These are phyloP conservation scores for Leistus spinibarbis DNA, from an alignment of 2,888 invertebrate species.

Conservation along the genomic window DNA sequence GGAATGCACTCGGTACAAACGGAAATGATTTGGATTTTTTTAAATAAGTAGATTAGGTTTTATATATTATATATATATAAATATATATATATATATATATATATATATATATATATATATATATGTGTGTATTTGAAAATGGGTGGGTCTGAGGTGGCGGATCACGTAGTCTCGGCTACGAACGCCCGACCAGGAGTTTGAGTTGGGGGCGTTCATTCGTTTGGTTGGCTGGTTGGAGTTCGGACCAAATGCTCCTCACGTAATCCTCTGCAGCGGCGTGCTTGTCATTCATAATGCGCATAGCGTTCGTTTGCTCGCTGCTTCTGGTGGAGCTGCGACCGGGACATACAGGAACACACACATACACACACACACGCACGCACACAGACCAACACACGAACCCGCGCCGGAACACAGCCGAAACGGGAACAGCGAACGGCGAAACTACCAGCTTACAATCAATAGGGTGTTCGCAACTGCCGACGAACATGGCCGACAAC, in stretches of 20 bases:
- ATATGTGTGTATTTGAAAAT: background rate
- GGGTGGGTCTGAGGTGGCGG: background rate
- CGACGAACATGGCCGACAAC: constrained; percentile 57
- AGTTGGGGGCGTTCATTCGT: background rate
- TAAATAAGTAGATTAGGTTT: too few relatives aligned
- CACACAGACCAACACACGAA: constrained; percentile 34
- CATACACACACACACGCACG: constrained; percentile 24
- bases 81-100: background rate
- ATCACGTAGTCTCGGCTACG: background rate
- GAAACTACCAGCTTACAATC: constrained; percentile 55
- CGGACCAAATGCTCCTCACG: constrained; percentile 63
- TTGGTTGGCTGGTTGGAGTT: constrained; percentile 45
- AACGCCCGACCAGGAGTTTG: background rate
- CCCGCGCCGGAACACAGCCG: constrained; percentile 45
- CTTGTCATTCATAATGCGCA: constrained; percentile 65
- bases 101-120: background rate
- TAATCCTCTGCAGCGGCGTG: constrained; percentile 66
- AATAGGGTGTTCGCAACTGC: constrained; percentile 62
- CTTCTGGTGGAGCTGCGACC: constrained; percentile 42
- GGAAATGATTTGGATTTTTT: too few relatives aligned
- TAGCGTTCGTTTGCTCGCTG: constrained; percentile 46
- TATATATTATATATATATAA: background rate
- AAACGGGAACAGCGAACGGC: constrained; percentile 50
- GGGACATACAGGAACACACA: constrained; percentile 38
- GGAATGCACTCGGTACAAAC: too few relatives aligned